Base-by-base conservation (phyloP, 2,797 vertebrate genomes). In the Notolepis coatsorum region DNA sequence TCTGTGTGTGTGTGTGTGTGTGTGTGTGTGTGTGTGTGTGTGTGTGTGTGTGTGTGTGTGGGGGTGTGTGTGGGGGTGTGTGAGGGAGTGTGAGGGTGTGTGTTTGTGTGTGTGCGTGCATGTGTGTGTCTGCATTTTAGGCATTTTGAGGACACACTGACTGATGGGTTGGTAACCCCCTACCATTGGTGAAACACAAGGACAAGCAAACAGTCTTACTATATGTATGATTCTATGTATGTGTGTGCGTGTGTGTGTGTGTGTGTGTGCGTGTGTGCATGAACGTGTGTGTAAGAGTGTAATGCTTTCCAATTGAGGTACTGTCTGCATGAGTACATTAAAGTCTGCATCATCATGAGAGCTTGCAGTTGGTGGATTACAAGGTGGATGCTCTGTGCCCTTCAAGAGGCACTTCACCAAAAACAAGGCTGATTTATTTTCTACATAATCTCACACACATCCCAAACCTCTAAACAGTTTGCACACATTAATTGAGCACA, bases 141-240 rank as follows among this genome's bases (percentile, higher is more conserved):
- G 78, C 81, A 89, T 75, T 80, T 88, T 30, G 39, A 81, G 88
- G 81, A 52, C 86, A 85, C 51, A 39, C 20, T 86, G 83, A 87
- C 58, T 33, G 59, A 84, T 87, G 79, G 71, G 68, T 61, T 70
- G 51, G 68, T 73, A 52, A 30, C 72, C 71, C 45, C 74, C 65
- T 54, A 48, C 71, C 0, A 82, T 38, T 68, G 68, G 76, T 72
- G 71, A 78, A 81, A 77, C 64, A 54, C 66, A 63, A 61, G 51
- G 51, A 50, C 68, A 74, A 58, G 46, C 51, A 68, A 73, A 65
- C 27, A 46, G 33, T 45, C 37, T n/a, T 24, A 33, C 23, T 57
- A 4, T 39, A 9, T 24, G 6, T 31, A 27, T 38, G 0, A 54
- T 24, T 45, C 7, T 49, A 45, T 47, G 13, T 15, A 23, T 15